Evolutionary conservation across 2,888 invertebrate genomes (phyloP).

Genomic region (Disparrhopalites patrizii): DNA sequence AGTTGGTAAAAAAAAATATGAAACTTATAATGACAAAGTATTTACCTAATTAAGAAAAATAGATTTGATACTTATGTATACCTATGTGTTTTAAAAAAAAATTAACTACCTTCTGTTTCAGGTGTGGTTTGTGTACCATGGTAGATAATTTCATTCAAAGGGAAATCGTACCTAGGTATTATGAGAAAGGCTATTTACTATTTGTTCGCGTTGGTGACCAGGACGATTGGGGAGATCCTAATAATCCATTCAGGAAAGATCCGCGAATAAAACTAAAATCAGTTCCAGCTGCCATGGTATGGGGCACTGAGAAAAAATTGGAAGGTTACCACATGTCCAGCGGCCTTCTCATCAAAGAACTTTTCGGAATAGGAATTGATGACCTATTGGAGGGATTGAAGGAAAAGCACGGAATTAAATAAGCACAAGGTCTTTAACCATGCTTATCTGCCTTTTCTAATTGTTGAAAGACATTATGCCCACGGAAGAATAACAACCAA

Average conservation of each 20-base stretch:
- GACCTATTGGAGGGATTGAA: no score
- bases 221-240: neutral
- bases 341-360: neutral
- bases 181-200: neutral
- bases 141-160: neutral
- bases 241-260: constrained; percentile 8
- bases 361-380: no score
- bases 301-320: constrained; percentile 5
- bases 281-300: neutral
- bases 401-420: no score
- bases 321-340: neutral
- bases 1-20: constrained; percentile 13
- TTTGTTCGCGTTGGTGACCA: constrained; percentile 8
- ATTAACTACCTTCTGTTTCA: neutral
- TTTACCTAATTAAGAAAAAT: no score
- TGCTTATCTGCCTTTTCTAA: no score
- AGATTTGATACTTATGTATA: no score
- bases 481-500: no score
- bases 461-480: no score
- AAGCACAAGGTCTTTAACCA: no score
- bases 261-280: neutral
- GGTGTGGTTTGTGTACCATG: constrained; percentile 16
- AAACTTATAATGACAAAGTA: no score
- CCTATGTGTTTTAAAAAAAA: no score
- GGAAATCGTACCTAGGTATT: neutral